A percentile compares a stretch with the other conserved stretches of the same genome.
These are phyloP conservation scores for Phrynosoma blainvillii DNA, from an alignment of 2,113 vertebrate species.

Conservation along the genomic window DNA sequence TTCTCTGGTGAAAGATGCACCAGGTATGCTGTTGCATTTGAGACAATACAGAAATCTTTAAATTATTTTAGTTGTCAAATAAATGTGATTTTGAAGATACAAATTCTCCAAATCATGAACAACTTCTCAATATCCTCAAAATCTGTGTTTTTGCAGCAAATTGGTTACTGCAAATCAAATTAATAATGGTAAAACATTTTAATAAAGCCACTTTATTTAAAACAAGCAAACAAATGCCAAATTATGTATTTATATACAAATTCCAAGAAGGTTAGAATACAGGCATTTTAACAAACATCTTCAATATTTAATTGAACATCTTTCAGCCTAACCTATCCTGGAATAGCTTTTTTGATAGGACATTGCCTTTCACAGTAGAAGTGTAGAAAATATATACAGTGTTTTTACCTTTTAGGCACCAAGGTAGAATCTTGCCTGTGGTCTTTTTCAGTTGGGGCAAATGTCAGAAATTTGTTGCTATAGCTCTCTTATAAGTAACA, in stretches of 20 bases:
- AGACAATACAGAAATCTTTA: background rate
- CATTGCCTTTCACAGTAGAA: background rate
- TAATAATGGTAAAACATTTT: background rate
- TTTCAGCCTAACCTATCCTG: background rate
- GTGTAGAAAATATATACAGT: background rate
- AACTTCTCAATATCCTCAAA: no score
- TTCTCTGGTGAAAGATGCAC: slow-evolving; percentile 16
- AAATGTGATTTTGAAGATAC: background rate
- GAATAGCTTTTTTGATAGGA: background rate
- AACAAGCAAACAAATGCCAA: background rate
- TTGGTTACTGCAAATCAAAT: slow-evolving; percentile 2
- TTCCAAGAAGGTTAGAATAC: background rate
- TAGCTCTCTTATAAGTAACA: no score
- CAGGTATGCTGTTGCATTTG: background rate
- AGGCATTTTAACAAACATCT: background rate
- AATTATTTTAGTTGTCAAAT: background rate
- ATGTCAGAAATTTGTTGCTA: no score
- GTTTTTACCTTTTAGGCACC: background rate
- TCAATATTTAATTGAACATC: background rate
- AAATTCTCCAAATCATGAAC: slow-evolving; percentile 16
- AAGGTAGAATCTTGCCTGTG: background rate
- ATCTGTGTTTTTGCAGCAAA: background rate
- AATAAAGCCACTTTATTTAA: background rate
- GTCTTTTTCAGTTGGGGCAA: no score
- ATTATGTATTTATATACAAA: background rate